These are phyloP conservation scores for Lepidurus arcticus DNA, from an alignment of 1,140 invertebrate species.

Conservation along the genomic window DNA sequence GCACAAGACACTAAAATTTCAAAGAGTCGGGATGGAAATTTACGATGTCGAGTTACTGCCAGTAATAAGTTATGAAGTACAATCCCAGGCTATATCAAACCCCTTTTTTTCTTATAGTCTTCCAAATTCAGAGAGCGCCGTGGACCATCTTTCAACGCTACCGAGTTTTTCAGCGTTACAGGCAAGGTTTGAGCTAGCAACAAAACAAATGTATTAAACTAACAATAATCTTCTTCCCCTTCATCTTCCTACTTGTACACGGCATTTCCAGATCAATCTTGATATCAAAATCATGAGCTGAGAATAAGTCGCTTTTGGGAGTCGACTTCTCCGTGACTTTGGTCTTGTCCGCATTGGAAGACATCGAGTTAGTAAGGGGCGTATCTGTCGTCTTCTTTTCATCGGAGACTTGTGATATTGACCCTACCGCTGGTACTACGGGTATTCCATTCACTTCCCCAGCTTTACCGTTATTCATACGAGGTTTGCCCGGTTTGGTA, in stretches of 20 bases:
- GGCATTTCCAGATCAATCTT: slow-evolving; percentile 86
- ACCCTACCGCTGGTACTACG: slow-evolving; percentile 37
- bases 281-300: slow-evolving; percentile 94
- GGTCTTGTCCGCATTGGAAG: slow-evolving; percentile 34
- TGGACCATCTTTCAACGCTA: slow-evolving; percentile 70
- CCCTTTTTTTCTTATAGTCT: slow-evolving; percentile 93
- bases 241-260: slow-evolving; percentile 59
- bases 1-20: neutral
- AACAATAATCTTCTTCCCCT: neutral
- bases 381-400: neutral
- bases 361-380: neutral
- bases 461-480: slow-evolving; percentile 38
- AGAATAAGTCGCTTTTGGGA: slow-evolving; percentile 66
- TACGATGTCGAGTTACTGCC: neutral
- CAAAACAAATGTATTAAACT: slow-evolving; percentile 33
- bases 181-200: slow-evolving; percentile 61
- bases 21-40: slow-evolving; percentile 4
- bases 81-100: slow-evolving; percentile 67
- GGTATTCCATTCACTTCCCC: neutral
- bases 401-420: slow-evolving; percentile 40
- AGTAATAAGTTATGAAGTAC: slow-evolving; percentile 25
- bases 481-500: slow-evolving; percentile 53
- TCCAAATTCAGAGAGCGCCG: slow-evolving; percentile 86
- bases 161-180: slow-evolving; percentile 65
- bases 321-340: slow-evolving; percentile 36